These are phyloP conservation scores for Euwallacea fornicatus DNA, from an alignment of 1,140 invertebrate species.

Conservation along the genomic window DNA sequence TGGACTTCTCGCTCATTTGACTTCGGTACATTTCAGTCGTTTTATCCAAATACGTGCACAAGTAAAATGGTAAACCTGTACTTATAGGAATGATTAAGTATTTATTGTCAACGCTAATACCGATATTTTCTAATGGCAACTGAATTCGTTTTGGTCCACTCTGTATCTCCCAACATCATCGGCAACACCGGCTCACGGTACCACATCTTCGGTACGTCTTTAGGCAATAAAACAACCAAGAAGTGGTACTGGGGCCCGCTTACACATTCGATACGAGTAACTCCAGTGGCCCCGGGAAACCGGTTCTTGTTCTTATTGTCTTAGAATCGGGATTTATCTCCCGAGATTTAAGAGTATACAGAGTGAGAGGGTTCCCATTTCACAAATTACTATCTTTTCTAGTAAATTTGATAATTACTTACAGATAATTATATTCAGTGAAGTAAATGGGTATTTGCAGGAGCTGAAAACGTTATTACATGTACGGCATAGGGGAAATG, in stretches of 20 bases:
- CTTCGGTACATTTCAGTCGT: no score
- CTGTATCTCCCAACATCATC: no score
- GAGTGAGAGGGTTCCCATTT: background rate
- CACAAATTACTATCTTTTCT: background rate
- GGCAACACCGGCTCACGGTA: no score
- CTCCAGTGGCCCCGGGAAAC: background rate
- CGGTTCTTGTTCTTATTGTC: constrained; percentile 2
- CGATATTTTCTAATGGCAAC: no score
- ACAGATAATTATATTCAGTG: background rate
- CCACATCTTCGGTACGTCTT: no score
- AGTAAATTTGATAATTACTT: background rate
- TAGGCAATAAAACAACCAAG: background rate
- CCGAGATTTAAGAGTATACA: background rate
- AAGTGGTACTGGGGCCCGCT: background rate
- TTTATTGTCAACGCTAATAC: no score
- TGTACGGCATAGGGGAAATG: background rate
- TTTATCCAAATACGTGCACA: no score
- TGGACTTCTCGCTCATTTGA: no score
- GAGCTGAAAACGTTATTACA: no score
- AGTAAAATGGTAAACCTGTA: no score
- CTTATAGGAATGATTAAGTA: no score
- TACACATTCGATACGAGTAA: background rate
- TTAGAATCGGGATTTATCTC: background rate
- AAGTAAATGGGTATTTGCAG: background rate
- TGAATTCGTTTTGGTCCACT: no score